phyloP scores from a whole-genome alignment of 2,113 vertebrate species.

The Thryonomys swinderianus region DNA sequence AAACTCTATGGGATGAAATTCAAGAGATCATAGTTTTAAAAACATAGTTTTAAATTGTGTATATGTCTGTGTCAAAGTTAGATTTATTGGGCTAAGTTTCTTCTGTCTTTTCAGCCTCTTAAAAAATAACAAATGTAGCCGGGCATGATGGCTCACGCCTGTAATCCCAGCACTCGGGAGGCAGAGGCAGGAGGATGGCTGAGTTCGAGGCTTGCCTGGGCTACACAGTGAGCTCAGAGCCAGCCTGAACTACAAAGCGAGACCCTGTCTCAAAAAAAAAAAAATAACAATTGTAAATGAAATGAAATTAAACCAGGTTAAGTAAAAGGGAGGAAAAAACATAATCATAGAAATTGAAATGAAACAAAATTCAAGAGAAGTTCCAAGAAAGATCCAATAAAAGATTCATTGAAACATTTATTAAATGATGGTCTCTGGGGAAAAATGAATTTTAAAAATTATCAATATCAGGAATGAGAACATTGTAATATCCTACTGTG shows the following conservation, averaged over 20 bases:
- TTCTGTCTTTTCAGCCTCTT: background rate
- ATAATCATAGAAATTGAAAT: background rate
- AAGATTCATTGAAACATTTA: background rate
- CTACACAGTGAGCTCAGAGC: no score
- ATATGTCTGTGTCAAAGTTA: background rate
- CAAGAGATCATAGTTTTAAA: background rate
- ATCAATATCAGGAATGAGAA: background rate
- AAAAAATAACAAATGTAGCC: background rate
- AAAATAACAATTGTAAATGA: background rate
- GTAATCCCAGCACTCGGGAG: no score
- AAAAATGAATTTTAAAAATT: background rate
- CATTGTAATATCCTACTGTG: background rate
- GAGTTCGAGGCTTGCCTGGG: no score
- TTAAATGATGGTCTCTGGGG: background rate
- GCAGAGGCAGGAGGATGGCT: no score
- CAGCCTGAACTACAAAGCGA: no score
- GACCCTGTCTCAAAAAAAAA: no score
- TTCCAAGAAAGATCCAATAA: background rate
- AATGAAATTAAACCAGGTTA: background rate
- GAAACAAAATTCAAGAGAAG: background rate
- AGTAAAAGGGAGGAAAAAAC: background rate
- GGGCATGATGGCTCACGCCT: no score
- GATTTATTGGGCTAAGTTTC: background rate
- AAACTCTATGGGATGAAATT: background rate
- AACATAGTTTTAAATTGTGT: background rate